Conservation (phyloP, 1,140 invertebrate genomes). For the Colletes latitarsis region DNA sequence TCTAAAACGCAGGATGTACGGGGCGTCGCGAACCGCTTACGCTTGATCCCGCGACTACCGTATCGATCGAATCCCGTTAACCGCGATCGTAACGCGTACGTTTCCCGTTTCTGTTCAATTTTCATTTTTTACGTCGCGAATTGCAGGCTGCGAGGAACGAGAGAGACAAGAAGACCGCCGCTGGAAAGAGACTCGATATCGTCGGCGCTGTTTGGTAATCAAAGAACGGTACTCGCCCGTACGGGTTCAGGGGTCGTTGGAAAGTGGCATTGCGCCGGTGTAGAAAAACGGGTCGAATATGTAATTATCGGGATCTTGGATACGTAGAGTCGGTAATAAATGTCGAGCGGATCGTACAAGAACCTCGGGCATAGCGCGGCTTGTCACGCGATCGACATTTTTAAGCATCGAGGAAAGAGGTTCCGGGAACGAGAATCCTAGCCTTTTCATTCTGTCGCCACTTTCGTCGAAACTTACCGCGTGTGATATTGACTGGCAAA, state of each 20-base stretch:
- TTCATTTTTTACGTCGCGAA: conserved; percentile 2
- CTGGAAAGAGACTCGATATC: conserved; percentile 11
- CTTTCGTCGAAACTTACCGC: too few species aligned
- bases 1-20: too few species aligned
- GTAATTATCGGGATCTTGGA: conserved; percentile 28
- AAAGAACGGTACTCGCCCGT: conserved; percentile 25
- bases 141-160: not conserved
- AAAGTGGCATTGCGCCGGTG: conserved; percentile 18
- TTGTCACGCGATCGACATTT: conserved; percentile 32
- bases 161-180: too few species aligned
- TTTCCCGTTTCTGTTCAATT: conserved; percentile 2
- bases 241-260: conserved; percentile 7
- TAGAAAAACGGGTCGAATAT: conserved; percentile 33
- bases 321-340: conserved; percentile 13
- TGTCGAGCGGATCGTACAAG: not conserved
- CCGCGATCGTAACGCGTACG: not conserved
- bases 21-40: not conserved
- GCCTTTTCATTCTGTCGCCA: too few species aligned
- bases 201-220: conserved; percentile 25
- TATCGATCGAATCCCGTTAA: not conserved
- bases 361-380: not conserved
- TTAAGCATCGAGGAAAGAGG: not conserved
- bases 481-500: too few species aligned
- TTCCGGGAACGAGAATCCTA: too few species aligned
- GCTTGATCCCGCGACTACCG: not conserved